A percentile compares a stretch with the other conserved stretches of the same genome.
These are phyloP conservation scores for Tretioscincus oriximinensis DNA, from an alignment of 2,113 vertebrate species.

Conservation along the genomic window DNA sequence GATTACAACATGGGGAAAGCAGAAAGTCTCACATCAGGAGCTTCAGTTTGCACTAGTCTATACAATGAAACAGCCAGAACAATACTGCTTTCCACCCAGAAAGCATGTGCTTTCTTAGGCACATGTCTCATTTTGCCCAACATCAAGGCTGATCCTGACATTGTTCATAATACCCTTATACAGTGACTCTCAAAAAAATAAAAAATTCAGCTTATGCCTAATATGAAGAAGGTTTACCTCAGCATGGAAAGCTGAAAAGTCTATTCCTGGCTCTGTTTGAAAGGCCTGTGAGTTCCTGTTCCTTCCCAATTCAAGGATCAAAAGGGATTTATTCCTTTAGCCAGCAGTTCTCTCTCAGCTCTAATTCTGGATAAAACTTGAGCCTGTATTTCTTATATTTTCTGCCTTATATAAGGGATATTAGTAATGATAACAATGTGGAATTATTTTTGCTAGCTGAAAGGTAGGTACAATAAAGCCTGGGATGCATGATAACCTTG, in stretches of 20 bases:
- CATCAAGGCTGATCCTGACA: background rate
- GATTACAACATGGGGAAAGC: too few relatives aligned
- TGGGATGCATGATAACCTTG: background rate
- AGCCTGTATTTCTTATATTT: conserved; percentile 13
- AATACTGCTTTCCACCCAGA: too few relatives aligned
- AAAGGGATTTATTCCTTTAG: conserved; percentile 16
- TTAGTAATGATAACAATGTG: background rate
- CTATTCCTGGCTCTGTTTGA: conserved; percentile 6
- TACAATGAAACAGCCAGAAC: too few relatives aligned
- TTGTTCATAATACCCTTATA: background rate
- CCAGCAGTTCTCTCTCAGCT: background rate
- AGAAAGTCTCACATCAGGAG: too few relatives aligned
- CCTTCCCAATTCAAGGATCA: conserved; percentile 13
- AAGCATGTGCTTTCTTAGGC: too few relatives aligned
- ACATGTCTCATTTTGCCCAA: too few relatives aligned
- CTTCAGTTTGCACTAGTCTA: too few relatives aligned
- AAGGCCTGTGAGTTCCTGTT: background rate
- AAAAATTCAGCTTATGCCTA: background rate
- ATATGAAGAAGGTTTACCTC: background rate
- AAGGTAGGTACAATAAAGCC: conserved; percentile 10
- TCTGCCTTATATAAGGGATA: conserved; percentile 19
- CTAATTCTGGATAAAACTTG: conserved; percentile 22
- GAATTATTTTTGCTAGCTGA: background rate
- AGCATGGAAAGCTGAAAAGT: background rate
- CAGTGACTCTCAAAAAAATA: background rate